These are phyloP conservation scores for Dioctria linearis DNA, from an alignment of 2,888 invertebrate genomes.

Conservation along the genomic window DNA sequence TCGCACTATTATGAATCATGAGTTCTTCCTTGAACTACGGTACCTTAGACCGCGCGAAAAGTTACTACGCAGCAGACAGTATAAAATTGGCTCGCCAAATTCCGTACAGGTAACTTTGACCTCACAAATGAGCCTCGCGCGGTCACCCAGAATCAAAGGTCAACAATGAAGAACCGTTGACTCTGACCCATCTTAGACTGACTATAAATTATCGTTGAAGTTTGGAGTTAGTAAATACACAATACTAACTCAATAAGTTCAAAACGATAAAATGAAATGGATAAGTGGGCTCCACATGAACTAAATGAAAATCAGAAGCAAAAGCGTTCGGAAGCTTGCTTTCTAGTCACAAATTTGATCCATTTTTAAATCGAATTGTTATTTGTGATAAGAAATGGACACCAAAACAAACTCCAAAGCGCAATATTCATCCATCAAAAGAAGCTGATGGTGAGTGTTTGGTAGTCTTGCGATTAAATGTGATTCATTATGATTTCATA, in stretches of 20 bases:
- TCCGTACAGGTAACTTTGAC: background rate
- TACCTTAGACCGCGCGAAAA: background rate
- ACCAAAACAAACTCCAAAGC: background rate
- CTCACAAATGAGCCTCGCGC: no score
- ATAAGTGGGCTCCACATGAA: background rate
- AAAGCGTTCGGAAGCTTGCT: background rate
- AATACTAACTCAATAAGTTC: no score
- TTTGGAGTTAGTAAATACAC: no score
- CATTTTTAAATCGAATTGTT: background rate
- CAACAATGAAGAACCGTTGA: background rate
- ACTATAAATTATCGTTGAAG: background rate
- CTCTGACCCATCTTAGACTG: background rate
- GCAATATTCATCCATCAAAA: slow-evolving; percentile 7
- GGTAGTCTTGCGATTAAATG: background rate
- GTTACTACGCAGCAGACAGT: background rate
- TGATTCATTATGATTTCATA: slow-evolving; percentile 9
- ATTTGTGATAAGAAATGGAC: slow-evolving; percentile 6
- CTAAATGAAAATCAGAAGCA: background rate
- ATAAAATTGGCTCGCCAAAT: background rate
- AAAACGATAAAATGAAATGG: background rate
- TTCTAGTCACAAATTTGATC: background rate
- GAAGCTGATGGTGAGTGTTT: slow-evolving; percentile 14
- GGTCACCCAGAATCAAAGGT: background rate
- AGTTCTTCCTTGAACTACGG: background rate
- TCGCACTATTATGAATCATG: background rate